A percentile compares a stretch with the other conserved stretches of the same genome.
Evolutionary conservation across 2,113 vertebrate genomes (phyloP).

Genomic region (Festucalex cinctus): DNA sequence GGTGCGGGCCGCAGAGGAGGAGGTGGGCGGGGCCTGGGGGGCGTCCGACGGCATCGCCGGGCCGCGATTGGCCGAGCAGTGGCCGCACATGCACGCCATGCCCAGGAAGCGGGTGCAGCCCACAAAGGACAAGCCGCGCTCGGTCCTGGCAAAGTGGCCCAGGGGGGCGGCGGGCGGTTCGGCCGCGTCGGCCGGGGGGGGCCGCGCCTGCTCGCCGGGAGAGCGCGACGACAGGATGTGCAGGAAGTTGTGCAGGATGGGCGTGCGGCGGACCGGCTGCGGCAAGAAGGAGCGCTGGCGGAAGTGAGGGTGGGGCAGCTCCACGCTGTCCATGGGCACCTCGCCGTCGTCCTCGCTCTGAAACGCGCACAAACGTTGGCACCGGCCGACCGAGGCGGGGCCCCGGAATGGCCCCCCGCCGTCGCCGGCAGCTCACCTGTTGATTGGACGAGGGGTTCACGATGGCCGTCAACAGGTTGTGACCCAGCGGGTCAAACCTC

Average conservation of each 20-base stretch:
- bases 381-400: too few species aligned
- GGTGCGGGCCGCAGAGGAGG: conserved; percentile 90
- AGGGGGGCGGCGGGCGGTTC: conserved; percentile 80
- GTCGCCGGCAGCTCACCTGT: conserved; percentile 74
- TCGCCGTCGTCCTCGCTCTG: conserved; percentile 95
- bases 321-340: conserved; percentile 92
- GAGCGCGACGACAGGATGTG: conserved; percentile 97
- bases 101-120: conserved; percentile 96
- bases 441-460: conserved; percentile 98
- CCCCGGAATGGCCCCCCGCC: neutral
- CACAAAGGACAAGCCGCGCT: conserved; percentile 78
- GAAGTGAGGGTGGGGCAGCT: conserved; percentile 91
- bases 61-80: conserved; percentile 83
- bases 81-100: conserved; percentile 91
- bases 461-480: conserved; percentile 96
- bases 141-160: conserved; percentile 82
- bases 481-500: conserved; percentile 95
- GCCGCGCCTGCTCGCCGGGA: conserved; percentile 83
- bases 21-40: conserved; percentile 74
- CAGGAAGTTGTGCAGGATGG: conserved; percentile 98
- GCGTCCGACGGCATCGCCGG: conserved; percentile 74
- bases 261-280: conserved; percentile 95
- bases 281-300: conserved; percentile 91
- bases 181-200: conserved; percentile 77
- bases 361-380: neutral